These are phyloP conservation scores for Solenodon paradoxus DNA, from an alignment of 2,113 vertebrate genomes.

Conservation along the genomic window DNA sequence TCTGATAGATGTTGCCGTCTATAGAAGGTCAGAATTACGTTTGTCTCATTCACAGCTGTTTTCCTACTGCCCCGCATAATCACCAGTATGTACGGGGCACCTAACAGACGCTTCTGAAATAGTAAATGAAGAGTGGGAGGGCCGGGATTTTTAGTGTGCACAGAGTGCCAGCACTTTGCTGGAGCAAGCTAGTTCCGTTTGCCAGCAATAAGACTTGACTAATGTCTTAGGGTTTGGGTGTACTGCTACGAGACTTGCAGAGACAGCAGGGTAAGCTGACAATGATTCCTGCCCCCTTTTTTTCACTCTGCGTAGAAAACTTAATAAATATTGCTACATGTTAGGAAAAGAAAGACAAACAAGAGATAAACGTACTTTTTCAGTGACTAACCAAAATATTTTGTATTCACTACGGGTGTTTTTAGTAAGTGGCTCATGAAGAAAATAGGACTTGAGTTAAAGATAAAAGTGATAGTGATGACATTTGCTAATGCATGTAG, in stretches of 20 bases:
- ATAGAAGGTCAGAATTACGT: neutral
- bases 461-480: neutral
- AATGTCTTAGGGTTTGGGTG: neutral
- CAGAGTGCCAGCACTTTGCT: neutral
- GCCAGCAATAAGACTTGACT: neutral
- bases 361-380: neutral
- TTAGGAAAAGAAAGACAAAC: neutral
- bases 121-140: neutral
- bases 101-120: neutral
- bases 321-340: neutral
- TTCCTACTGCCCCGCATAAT: neutral
- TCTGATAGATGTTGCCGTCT: neutral
- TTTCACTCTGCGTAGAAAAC: neutral
- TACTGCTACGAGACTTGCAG: neutral
- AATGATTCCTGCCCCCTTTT: neutral
- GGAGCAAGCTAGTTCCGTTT: neutral
- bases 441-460: neutral
- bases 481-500: fast-evolving
- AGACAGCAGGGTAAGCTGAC: neutral
- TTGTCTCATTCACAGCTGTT: neutral
- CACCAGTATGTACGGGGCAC: neutral
- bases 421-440: neutral
- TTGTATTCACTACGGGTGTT: neutral
- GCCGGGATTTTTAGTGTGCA: neutral
- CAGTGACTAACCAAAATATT: neutral